Percentiles rank a stretch among this genome's conserved stretches.
Evolutionary conservation across 2,797 vertebrate genomes (phyloP).

Genomic region (Spea hammondii): DNA sequence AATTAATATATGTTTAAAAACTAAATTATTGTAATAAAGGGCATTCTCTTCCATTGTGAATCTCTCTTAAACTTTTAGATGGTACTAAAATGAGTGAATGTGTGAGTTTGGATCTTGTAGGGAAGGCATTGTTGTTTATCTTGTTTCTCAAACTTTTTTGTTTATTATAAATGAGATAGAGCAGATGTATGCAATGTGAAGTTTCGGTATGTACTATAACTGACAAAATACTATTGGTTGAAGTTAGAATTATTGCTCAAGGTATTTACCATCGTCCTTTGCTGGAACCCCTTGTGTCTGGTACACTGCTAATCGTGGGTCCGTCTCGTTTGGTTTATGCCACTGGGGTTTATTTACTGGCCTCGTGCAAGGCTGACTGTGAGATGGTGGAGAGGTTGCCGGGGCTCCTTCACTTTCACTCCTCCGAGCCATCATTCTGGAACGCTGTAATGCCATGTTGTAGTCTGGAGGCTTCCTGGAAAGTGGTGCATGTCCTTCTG

Average conservation of each 20-base stretch:
- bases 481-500: constrained; percentile 77
- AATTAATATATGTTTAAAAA: no score
- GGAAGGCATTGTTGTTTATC: no score
- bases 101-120: no score
- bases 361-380: constrained; percentile 61
- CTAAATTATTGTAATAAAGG: no score
- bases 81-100: no score
- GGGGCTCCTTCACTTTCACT: constrained; percentile 72
- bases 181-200: no score
- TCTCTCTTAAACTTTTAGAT: no score
- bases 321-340: constrained; percentile 73
- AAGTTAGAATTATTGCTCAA: no score
- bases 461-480: constrained; percentile 93
- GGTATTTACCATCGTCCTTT: constrained; percentile 78
- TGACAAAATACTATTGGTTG: not conserved
- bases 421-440: constrained; percentile 89
- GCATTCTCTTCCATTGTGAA: no score
- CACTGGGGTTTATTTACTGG: constrained; percentile 71
- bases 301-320: constrained; percentile 74
- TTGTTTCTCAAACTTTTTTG: no score
- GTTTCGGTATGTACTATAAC: no score
- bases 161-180: no score
- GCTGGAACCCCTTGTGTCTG: constrained; percentile 79
- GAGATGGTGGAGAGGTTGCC: constrained; percentile 61
- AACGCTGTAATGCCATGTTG: constrained; percentile 92